Base-by-base conservation (phyloP, 1,140 invertebrate genomes). In the Chionoecetes opilio region DNA sequence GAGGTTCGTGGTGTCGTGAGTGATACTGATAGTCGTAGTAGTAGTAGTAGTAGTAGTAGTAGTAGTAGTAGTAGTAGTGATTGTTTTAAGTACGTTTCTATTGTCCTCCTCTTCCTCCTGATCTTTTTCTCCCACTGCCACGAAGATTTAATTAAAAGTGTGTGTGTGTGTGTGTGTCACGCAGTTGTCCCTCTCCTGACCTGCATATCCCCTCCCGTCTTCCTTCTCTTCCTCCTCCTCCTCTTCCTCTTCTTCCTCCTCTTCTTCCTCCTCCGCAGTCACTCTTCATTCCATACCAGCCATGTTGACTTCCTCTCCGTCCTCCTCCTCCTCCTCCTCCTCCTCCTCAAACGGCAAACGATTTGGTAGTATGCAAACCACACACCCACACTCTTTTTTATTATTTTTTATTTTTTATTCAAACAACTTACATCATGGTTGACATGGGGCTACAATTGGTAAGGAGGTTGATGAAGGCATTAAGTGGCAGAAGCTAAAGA, bases 151-250 rank as follows among this genome's bases (percentile, higher is more conserved):
- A 53, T 53, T 53, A 53, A 53, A 17, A 9, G 21, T 53, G 8
- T 88, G 87, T 88, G 87, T 88, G 87, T 88, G 87, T 41, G 2
- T 88, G 87, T 88, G 0, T 88, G 35, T 88, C 63, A 75, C 63
- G 63, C 21, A n/a, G 8, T 75, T 75, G n/a, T 75, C 63, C 63
- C 63, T 75, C 63, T n/a, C 8, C 21, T 75, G 63, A 75, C 63
- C 63, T 75, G 21, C n/a, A n/a, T 75, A 75, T n/a, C 6, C 11
- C 26, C n/a, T n/a, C 63, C n/a, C 11, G 63, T n/a, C 63, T 75
- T 75, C 63, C 63, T 75, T 8, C n/a, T 75, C 63, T 21, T 75
- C 63, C 63, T 75, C 63, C n/a, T 63, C 53, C 53, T 63, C 53
- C 53, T 63, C 53, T 26, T 63, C 53, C 53, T 75, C 63, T 21